Conservation (phyloP, 2,113 vertebrate species). For the Hypocryptadius cinnamomeus region DNA sequence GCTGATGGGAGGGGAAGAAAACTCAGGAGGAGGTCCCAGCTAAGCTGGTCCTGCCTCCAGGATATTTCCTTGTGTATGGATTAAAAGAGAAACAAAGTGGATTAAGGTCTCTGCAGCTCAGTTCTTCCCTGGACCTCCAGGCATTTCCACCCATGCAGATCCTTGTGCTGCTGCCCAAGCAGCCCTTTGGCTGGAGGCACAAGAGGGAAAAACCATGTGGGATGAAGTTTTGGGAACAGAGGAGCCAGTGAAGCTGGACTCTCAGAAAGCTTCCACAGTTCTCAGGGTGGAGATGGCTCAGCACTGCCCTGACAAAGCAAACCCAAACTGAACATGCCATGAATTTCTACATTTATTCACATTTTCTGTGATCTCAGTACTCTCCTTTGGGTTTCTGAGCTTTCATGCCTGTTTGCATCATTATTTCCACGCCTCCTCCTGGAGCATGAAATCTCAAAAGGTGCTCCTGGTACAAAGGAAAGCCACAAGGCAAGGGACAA, state of each 20-base stretch:
- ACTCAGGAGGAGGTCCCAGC: background rate
- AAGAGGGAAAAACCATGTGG: background rate
- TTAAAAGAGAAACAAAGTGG: background rate
- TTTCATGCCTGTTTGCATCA: background rate
- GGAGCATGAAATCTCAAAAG: background rate
- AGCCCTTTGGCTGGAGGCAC: background rate
- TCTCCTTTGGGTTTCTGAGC: background rate
- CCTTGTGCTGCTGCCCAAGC: fast-evolving
- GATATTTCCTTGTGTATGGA: background rate
- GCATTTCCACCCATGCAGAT: background rate
- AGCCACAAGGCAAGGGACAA: fast-evolving
- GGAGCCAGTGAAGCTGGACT: background rate
- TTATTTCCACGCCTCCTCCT: background rate
- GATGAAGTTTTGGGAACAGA: background rate
- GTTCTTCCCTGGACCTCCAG: background rate
- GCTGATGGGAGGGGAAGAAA: background rate
- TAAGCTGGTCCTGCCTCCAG: background rate
- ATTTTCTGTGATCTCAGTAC: background rate
- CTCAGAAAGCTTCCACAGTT: background rate
- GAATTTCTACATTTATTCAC: background rate
- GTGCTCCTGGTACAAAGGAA: background rate
- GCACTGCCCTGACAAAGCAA: background rate
- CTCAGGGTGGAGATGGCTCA: background rate
- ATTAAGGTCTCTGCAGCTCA: background rate
- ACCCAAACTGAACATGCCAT: background rate